A percentile compares a stretch with the other conserved stretches of the same genome.
These are phyloP conservation scores for Mnemiopsis leidyi DNA, from an alignment of 37 sponge, comb jelly and placozoan species.

Conservation along the genomic window DNA sequence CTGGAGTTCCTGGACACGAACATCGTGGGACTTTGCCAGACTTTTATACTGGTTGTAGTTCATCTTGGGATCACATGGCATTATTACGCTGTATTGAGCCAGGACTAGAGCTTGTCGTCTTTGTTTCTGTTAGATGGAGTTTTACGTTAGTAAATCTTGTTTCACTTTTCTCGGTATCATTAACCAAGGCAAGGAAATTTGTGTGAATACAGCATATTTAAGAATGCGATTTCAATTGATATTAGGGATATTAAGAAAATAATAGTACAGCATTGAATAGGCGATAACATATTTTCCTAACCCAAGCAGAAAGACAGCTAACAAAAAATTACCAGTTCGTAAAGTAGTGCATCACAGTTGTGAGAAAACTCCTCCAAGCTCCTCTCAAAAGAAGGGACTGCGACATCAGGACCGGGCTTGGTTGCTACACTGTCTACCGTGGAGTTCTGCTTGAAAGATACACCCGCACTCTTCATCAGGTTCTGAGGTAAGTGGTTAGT, in stretches of 20 bases:
- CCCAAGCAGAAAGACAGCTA: too few species aligned
- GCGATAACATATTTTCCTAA: too few species aligned
- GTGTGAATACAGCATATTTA: too few species aligned
- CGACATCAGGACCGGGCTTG: not conserved
- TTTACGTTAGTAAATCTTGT: too few species aligned
- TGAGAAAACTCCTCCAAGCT: slow-evolving; percentile 63
- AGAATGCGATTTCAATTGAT: too few species aligned
- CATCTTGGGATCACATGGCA: slow-evolving; percentile 38
- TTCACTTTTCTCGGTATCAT: too few species aligned
- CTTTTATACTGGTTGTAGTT: slow-evolving; percentile 41
- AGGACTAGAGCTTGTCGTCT: slow-evolving; percentile 10
- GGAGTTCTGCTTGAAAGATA: not conserved
- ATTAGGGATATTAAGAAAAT: too few species aligned
- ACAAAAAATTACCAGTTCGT: slow-evolving; percentile 19
- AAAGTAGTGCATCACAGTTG: slow-evolving; percentile 16
- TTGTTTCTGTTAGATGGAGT: too few species aligned
- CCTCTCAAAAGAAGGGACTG: slow-evolving; percentile 25
- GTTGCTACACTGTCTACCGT: not conserved
- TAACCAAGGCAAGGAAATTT: too few species aligned
- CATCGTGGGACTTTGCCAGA: slow-evolving; percentile 11
- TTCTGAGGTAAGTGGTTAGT: not conserved
- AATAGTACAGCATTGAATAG: too few species aligned
- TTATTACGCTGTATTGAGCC: slow-evolving; percentile 60
- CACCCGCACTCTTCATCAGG: slow-evolving; percentile 56
- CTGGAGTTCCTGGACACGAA: not conserved